These are phyloP conservation scores for Camelus bactrianus DNA, from an alignment of 2,113 vertebrate species.

Conservation along the genomic window DNA sequence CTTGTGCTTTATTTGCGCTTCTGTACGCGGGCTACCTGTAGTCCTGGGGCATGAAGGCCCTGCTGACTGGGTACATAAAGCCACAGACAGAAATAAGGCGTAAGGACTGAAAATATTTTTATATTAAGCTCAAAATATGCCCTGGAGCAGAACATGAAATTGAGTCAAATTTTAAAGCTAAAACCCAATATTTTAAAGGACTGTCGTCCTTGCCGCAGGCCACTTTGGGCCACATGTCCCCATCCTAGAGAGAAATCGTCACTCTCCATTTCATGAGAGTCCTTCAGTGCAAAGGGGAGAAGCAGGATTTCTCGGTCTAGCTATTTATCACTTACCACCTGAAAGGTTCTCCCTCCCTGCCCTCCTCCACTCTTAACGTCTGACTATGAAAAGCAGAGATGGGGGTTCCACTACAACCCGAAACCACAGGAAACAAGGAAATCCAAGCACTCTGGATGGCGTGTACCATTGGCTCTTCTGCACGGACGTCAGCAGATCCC, in stretches of 20 bases:
- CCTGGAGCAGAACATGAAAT: background rate
- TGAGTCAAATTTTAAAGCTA: background rate
- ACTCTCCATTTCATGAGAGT: background rate
- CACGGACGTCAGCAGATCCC: background rate
- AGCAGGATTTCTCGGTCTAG: background rate
- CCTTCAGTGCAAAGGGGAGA: background rate
- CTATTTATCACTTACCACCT: no score
- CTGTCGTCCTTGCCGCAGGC: background rate
- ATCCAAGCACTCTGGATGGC: no score
- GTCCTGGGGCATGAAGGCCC: background rate
- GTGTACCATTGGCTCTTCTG: background rate
- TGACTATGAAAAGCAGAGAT: background rate
- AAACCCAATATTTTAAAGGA: background rate
- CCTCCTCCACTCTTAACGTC: background rate
- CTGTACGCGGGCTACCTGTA: rapidly evolving
- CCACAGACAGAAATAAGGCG: background rate
- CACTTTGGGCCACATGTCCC: background rate
- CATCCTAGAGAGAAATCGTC: background rate
- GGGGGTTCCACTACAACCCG: background rate
- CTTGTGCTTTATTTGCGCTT: background rate
- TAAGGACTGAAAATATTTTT: background rate
- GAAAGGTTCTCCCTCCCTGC: background rate
- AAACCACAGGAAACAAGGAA: background rate
- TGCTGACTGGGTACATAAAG: background rate
- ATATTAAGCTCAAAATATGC: background rate